Base-by-base conservation (phyloP, 2,888 invertebrate species). In the Mesoligia furuncula region DNA sequence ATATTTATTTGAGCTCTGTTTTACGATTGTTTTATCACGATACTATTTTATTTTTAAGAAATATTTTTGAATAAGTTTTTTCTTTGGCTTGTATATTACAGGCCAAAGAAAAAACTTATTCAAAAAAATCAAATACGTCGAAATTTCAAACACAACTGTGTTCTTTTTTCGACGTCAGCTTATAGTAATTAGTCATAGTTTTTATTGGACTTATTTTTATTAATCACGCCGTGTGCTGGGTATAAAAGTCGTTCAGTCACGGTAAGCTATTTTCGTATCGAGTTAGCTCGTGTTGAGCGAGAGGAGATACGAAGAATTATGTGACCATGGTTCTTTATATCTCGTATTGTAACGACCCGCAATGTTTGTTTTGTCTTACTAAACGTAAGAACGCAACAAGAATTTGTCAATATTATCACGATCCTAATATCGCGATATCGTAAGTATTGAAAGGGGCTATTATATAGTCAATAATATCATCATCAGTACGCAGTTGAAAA, bases 251-350 rank as follows among this genome's bases (percentile, higher is more conserved):
- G 8, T 79, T 45, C 13, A n/a, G 27, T n/a, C 20, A 79, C 15
- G 36, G 36, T 57, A 9, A 27, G 36, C 39, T 62, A 70, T 79
- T 79, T 62, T 79, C 36, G 36, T 36, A 78, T 42, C 2, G 61
- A 51, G 48, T 62, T 69, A 51, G 4, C 7, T 51, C n/a, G 31
- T 42, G 31, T 59, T 9, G 39, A 39, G 39, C 7, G 24, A 15
- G 1, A n/a, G 39, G 11, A 42, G 39, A n/a, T 51, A 42, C 31
- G 2, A 20, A 48, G 1, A 31, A 48, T 67, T 8, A 31, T 67
- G 24, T 68, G 48, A 51, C 24, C 24, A 31, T 48, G 15, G 6
- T 36, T 36, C 36, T 24, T 36, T 36, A 51, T 36, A 36, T 24
- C 24, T 68, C 31, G 48, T 48, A 15, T 51, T 51, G 3, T 15